phyloP scores from a whole-genome alignment of 2,888 invertebrate species.

The Cremastinae sp. region DNA sequence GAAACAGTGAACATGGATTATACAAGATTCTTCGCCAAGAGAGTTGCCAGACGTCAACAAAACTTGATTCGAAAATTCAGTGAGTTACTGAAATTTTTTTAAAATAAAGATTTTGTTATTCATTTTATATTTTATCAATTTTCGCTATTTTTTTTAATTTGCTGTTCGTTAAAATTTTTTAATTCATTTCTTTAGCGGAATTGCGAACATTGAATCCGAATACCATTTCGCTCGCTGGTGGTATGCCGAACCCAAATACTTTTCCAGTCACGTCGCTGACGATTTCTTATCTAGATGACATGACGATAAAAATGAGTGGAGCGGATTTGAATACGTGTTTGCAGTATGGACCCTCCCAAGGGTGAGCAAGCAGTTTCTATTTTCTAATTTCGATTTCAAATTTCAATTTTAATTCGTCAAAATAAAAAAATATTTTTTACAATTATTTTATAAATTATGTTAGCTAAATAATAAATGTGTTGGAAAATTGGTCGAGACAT shows the following conservation, averaged over 20 bases:
- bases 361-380: slow-evolving; percentile 80
- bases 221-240: slow-evolving; percentile 84
- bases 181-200: slow-evolving; percentile 76
- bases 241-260: slow-evolving; percentile 86
- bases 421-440: no score
- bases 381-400: not conserved
- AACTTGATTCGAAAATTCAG: slow-evolving; percentile 81
- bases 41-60: slow-evolving; percentile 78
- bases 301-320: slow-evolving; percentile 81
- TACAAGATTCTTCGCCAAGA: slow-evolving; percentile 79
- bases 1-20: slow-evolving; percentile 77
- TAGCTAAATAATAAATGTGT: no score
- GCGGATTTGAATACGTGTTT: slow-evolving; percentile 84
- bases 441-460: no score
- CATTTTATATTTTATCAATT: not conserved
- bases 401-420: not conserved
- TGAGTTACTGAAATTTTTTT: slow-evolving; percentile 73
- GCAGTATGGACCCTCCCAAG: slow-evolving; percentile 88
- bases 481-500: no score
- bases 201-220: slow-evolving; percentile 78
- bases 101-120: not conserved
- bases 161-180: slow-evolving; percentile 2
- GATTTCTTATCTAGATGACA: slow-evolving; percentile 82
- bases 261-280: slow-evolving; percentile 85
- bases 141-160: not conserved